A percentile compares a stretch with the other conserved stretches of the same genome.
Conservation (phyloP, 2,888 invertebrate species). For the Allygus modestus region DNA sequence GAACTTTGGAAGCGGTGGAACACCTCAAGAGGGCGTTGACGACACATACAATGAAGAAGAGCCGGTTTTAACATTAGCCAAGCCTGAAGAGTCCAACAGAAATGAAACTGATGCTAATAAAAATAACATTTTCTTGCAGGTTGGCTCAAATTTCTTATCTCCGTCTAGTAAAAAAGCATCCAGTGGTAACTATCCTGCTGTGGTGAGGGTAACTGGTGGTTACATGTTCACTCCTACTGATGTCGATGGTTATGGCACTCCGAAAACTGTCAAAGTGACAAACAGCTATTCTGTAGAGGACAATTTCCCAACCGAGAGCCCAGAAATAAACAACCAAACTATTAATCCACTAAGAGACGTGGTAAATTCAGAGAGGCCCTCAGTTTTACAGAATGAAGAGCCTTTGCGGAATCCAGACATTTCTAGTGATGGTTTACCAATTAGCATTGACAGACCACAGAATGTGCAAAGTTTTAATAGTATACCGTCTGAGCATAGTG, state of each 20-base stretch:
- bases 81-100: background rate
- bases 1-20: background rate
- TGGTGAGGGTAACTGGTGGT: constrained; percentile 7
- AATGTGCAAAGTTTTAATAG: background rate
- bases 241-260: background rate
- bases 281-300: constrained; percentile 20
- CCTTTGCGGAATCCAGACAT: background rate
- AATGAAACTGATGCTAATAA: background rate
- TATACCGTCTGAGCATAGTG: background rate
- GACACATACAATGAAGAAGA: background rate
- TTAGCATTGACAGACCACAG: background rate
- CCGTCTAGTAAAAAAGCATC: background rate
- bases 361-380: background rate
- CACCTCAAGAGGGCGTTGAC: background rate
- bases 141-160: background rate
- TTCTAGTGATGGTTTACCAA: background rate
- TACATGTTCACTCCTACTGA: background rate
- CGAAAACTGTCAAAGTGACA: constrained; percentile 4
- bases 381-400: background rate
- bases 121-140: background rate
- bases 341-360: background rate
- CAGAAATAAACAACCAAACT: background rate
- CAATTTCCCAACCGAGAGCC: background rate
- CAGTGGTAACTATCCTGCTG: background rate
- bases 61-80: background rate